Conservation (phyloP, 2,888 invertebrate species). For the Parnassius smintheus region DNA sequence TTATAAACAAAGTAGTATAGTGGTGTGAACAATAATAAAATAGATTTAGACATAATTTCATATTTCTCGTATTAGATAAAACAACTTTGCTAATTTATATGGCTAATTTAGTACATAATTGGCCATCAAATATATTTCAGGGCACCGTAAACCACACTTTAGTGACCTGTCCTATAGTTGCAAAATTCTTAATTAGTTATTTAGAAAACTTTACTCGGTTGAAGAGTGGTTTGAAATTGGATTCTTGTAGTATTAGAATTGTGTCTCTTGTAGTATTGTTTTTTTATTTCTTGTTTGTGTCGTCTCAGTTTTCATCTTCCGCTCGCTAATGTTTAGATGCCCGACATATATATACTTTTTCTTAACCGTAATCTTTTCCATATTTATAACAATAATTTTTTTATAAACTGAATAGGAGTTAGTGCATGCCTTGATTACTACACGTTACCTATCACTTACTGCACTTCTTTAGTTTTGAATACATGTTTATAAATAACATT, state of each 20-base stretch:
- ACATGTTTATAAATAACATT: constrained; percentile 34
- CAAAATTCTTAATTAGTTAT: constrained; percentile 61
- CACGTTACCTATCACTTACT: constrained; percentile 13
- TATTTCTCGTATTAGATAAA: constrained; percentile 63
- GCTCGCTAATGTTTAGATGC: constrained; percentile 40
- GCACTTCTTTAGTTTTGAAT: constrained; percentile 20
- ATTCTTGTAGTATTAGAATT: constrained; percentile 56
- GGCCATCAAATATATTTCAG: constrained; percentile 58
- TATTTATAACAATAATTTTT: constrained; percentile 37
- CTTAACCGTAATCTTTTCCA: constrained; percentile 37
- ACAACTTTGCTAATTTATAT: constrained; percentile 46
- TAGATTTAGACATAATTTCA: constrained; percentile 62
- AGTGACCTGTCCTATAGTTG: constrained; percentile 80
- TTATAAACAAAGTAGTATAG: constrained; percentile 28
- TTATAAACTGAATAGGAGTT: constrained; percentile 27
- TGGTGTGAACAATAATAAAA: constrained; percentile 42
- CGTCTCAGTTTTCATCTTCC: constrained; percentile 46
- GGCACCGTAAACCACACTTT: constrained; percentile 73
- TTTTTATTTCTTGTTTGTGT: constrained; percentile 53
- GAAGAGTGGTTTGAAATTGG: constrained; percentile 49
- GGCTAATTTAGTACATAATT: constrained; percentile 51
- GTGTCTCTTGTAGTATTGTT: constrained; percentile 57
- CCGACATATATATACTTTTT: constrained; percentile 36
- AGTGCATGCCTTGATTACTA: constrained; percentile 29
- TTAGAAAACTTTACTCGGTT: constrained; percentile 59